These are phyloP conservation scores for Apotomis betuletana DNA, from an alignment of 2,888 invertebrate species.

Conservation along the genomic window DNA sequence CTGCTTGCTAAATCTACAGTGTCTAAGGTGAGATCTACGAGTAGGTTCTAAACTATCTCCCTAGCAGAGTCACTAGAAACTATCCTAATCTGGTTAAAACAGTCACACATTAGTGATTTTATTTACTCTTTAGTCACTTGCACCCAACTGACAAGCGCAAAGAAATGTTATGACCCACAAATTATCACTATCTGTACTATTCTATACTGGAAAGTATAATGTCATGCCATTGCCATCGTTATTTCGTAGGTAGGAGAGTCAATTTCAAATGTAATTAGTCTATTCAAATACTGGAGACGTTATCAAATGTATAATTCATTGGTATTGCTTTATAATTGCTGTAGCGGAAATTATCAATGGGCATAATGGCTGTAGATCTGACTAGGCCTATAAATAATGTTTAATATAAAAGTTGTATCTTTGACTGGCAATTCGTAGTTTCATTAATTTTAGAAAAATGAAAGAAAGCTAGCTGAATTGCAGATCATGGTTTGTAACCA, in stretches of 20 bases:
- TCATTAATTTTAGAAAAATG: too few relatives aligned
- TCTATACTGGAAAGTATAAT: conserved; percentile 4
- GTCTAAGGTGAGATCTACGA: too few relatives aligned
- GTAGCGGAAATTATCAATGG: conserved; percentile 40
- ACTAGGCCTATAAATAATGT: conserved; percentile 17
- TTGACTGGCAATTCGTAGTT: not conserved
- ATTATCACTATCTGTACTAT: conserved; percentile 38
- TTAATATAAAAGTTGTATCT: not conserved
- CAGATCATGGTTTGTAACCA: too few relatives aligned
- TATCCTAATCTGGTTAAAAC: too few relatives aligned
- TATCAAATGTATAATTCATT: conserved; percentile 45
- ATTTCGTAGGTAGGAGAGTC: conserved; percentile 2
- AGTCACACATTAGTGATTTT: not conserved
- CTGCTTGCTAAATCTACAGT: too few relatives aligned
- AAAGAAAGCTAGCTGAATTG: too few relatives aligned
- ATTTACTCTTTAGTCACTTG: conserved; percentile 16
- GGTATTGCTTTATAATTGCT: conserved; percentile 49
- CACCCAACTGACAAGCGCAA: conserved; percentile 13
- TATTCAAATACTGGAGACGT: conserved; percentile 41
- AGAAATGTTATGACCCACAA: conserved; percentile 35
- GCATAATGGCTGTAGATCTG: conserved; percentile 36
- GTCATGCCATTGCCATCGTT: conserved; percentile 14
- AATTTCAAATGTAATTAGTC: conserved; percentile 1
- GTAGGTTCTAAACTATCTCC: too few relatives aligned
- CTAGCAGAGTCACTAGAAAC: too few relatives aligned